Percentiles rank a stretch among this genome's conserved stretches.
Conservation (phyloP, 2,797 vertebrate species). For the Ataeniobius toweri region DNA sequence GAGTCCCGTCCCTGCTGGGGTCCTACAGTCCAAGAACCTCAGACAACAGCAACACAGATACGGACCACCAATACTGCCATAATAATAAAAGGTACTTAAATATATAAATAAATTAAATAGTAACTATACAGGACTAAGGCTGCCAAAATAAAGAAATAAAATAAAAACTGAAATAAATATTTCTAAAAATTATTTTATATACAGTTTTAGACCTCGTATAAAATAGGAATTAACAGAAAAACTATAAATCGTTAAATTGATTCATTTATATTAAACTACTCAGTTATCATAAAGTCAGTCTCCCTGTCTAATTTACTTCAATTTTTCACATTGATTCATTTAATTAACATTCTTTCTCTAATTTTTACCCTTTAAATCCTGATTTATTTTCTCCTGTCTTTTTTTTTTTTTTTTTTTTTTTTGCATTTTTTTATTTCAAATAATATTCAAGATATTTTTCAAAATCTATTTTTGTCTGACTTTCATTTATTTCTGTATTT, state of each 20-base stretch:
- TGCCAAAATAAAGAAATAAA: not conserved
- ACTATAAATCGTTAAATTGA: too few species aligned
- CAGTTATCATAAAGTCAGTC: too few species aligned
- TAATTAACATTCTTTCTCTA: not conserved
- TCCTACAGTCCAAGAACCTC: not conserved
- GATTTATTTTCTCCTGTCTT: not conserved
- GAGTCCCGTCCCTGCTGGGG: not conserved
- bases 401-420: too few species aligned
- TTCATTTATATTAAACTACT: too few species aligned
- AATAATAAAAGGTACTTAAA: not conserved
- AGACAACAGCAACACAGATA: not conserved
- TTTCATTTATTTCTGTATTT: slow-evolving; percentile 1
- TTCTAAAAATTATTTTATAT: not conserved
- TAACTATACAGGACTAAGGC: not conserved
- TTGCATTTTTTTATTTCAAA: not conserved
- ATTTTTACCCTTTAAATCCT: not conserved
- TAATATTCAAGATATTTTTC: not conserved
- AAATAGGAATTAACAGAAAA: not conserved
- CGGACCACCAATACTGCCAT: not conserved
- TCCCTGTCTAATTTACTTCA: too few species aligned
- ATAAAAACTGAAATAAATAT: not conserved
- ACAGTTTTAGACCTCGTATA: not conserved
- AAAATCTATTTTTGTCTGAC: not conserved
- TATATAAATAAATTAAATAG: not conserved
- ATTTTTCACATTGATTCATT: too few species aligned